Conservation (phyloP, 2,113 vertebrate species). For the Elachura formosa region DNA sequence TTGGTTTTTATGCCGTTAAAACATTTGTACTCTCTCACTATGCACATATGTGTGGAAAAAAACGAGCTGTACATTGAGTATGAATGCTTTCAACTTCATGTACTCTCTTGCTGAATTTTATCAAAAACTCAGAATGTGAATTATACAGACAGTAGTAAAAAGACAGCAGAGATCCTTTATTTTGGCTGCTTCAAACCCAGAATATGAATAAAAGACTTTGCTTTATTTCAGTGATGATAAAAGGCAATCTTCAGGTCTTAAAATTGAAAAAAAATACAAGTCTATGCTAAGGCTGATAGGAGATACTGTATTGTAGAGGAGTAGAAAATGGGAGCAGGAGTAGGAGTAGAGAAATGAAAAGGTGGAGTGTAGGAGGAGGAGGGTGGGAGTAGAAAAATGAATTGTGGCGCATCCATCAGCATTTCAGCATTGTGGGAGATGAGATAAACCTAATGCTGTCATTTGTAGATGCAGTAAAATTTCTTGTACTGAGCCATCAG, state of each 20-base stretch:
- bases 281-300: conserved; percentile 5
- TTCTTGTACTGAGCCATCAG: neutral
- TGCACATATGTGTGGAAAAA: neutral
- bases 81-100: neutral
- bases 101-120: conserved; percentile 10
- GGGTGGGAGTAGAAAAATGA: conserved; percentile 58
- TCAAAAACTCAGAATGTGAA: conserved; percentile 21
- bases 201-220: neutral
- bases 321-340: conserved; percentile 45
- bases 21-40: neutral
- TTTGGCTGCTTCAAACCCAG: conserved; percentile 24
- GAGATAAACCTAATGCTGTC: conserved; percentile 46
- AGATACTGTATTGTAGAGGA: conserved; percentile 12
- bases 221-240: conserved; percentile 37
- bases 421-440: conserved; percentile 38
- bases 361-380: conserved; percentile 56
- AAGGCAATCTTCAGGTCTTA: conserved; percentile 28
- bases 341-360: conserved; percentile 60
- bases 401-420: conserved; percentile 52
- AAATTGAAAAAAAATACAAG: neutral
- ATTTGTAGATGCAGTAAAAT: neutral
- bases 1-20: neutral
- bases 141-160: conserved; percentile 23
- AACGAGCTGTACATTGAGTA: neutral
- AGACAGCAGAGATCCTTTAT: conserved; percentile 21